Evolutionary conservation across 2,113 vertebrate genomes (phyloP), one percentile per base, ranked within the genome.

Genomic region (Sigmodon hispidus): DNA sequence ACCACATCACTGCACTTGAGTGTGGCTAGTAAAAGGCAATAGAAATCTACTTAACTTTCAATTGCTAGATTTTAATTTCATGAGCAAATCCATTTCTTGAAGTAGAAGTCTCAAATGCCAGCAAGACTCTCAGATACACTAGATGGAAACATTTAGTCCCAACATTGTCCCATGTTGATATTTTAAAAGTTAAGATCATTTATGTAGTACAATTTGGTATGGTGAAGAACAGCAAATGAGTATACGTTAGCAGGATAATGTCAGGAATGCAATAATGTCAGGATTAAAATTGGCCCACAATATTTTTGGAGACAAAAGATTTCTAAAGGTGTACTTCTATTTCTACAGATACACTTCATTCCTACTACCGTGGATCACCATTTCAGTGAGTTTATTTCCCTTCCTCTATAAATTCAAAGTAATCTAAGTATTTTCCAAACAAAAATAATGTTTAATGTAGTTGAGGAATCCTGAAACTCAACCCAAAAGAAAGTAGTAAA

Each of bases 41-140:
- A 96, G 96, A 95, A 97, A 97, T 86, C 97, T 96, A 73, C 93
- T 97, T 96, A 95, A 96, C 77, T 96, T n/a, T 26, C 94, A 96
- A 96, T 95, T 96, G 94, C 94, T 96, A 79, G 70, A 87, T 81
- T 87, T 96, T 97, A 98, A 97, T 97, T 97, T 93, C 92, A 96
- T 94, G 90, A 97, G 77, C 77, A 97, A 97, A 97, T 96, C 94
- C 86, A 97, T 95, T 97, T 96, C 94, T 96, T 94, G 88, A 97
- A 97, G 86, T 84, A 94, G 69, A 52, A 89, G 61, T 75, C 81
- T 94, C 93, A 93, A 97, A 95, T 96, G 95, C 88, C 81, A 96
- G 86, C 61, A 96, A 94, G 90, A 93, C 89, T 90, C 73, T 90
- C 73, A 72, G 2, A 7, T 50, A 95, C 63, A 87, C 87, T 94